These are phyloP conservation scores for Acromyrmex echinatior DNA, from an alignment of 1,140 invertebrate species.

Conservation along the genomic window DNA sequence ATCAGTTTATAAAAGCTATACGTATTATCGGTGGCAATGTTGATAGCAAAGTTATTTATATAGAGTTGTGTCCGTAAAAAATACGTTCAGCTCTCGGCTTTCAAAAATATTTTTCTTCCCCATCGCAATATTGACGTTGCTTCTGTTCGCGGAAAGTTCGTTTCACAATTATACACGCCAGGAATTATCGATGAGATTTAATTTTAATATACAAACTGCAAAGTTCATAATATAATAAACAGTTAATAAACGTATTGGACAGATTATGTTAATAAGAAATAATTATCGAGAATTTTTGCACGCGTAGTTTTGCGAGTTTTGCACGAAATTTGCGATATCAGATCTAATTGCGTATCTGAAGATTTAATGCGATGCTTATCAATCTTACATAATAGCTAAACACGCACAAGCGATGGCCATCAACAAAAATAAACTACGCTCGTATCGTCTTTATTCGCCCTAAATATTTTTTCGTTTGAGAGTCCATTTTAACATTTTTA, in stretches of 20 bases:
- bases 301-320: neutral
- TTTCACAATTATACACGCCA: neutral
- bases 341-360: slow-evolving; percentile 21
- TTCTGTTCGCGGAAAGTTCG: slow-evolving; percentile 5
- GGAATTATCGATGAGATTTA: slow-evolving; percentile 8
- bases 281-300: neutral
- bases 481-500: neutral
- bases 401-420: neutral
- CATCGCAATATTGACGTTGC: neutral
- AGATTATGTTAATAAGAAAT: slow-evolving; percentile 3
- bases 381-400: slow-evolving; percentile 28
- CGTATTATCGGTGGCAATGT: slow-evolving; percentile 7
- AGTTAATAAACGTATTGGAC: slow-evolving; percentile 12
- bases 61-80: slow-evolving; percentile 9
- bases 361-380: slow-evolving; percentile 25
- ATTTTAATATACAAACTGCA: neutral
- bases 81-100: neutral
- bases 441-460: neutral
- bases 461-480: neutral
- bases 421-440: neutral
- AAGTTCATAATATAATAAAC: slow-evolving; percentile 10
- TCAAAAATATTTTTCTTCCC: slow-evolving; percentile 41
- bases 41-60: slow-evolving; percentile 27
- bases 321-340: neutral
- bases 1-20: slow-evolving; percentile 25